Conservation (phyloP, 2,113 vertebrate genomes). For the Eolophus roseicapilla region DNA sequence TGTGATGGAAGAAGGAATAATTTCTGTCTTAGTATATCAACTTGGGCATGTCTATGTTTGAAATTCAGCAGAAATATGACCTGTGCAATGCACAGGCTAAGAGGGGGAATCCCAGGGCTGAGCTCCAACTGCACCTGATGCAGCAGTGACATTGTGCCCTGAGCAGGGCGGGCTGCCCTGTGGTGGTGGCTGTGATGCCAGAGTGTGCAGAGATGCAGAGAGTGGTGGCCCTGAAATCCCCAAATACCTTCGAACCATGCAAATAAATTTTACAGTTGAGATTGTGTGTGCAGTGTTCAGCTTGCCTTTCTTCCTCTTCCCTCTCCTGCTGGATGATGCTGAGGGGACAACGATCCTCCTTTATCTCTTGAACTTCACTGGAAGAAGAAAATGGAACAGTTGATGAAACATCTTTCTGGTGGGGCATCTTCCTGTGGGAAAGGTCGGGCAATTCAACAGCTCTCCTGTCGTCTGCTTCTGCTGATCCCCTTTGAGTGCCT, state of each 20-base stretch:
- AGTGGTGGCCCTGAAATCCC: neutral
- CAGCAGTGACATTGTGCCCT: neutral
- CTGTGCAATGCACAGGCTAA: neutral
- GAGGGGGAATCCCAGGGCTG: neutral
- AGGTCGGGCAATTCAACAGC: neutral
- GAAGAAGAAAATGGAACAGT: neutral
- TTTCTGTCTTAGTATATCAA: neutral
- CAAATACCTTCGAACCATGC: neutral
- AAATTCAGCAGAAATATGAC: neutral
- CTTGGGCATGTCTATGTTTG: neutral
- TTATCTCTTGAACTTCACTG: neutral
- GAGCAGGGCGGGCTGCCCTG: neutral
- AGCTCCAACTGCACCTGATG: neutral
- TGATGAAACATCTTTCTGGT: neutral
- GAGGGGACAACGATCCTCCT: neutral
- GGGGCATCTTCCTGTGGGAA: neutral
- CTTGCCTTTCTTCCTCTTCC: neutral
- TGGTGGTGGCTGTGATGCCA: neutral
- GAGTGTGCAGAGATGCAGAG: neutral
- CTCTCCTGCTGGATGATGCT: neutral
- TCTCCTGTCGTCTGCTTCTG: neutral
- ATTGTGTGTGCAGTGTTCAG: fast-evolving
- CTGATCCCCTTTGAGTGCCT: neutral
- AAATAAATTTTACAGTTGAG: neutral
- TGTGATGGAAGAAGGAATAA: neutral